Base-by-base conservation (phyloP, 2,888 invertebrate species). In the Cylindroiulus punctatus region DNA sequence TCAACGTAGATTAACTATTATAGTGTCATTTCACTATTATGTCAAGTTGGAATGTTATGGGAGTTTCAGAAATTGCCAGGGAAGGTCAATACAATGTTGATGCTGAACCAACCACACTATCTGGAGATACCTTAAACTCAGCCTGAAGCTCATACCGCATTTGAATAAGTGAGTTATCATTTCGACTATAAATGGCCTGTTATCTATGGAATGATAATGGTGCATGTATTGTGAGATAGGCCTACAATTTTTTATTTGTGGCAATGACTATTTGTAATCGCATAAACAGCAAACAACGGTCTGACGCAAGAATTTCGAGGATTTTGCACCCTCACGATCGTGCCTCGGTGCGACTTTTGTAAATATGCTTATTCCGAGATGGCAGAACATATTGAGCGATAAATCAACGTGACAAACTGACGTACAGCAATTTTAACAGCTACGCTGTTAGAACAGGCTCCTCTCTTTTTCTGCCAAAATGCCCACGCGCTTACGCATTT, bases 271-370 rank as follows among this genome's bases (percentile, higher is more conserved):
- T 57, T 57, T 8, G 22, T 57, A 57, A 57, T 19, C 57, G n/a
- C 19, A 57, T 2, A n/a, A 57, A 57, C 57, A n/a, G n/a, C 22
- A 57, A n/a, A 57, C 57, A 57, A n/a, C 8, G 19, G 19, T 57
- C 57, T 57, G 57, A 57, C 57, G 22, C 57, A 19, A n/a, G 57
- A 57, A 57, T 57, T 57, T 57, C n/a, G n/a, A n/a, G 52, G n/a
- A 57, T 57, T 57, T 57, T 57, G 19, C n/a, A 57, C 57, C 1
- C 57, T 57, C 36, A 36, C 7, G n/a, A n/a, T n/a, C n/a, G n/a
- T n/a, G n/a, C n/a, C n/a, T n/a, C 19, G 52, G 14, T 57, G 22
- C 57, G 5, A 19, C 57, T 57, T n/a, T 57, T n/a, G 57, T 57
- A 57, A 57, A 57, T 57, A 57, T 57, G 57, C 7, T 57, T 57